These are phyloP conservation scores for Sterrhoptilus dennistouni DNA, from an alignment of 2,113 vertebrate genomes.

Conservation along the genomic window DNA sequence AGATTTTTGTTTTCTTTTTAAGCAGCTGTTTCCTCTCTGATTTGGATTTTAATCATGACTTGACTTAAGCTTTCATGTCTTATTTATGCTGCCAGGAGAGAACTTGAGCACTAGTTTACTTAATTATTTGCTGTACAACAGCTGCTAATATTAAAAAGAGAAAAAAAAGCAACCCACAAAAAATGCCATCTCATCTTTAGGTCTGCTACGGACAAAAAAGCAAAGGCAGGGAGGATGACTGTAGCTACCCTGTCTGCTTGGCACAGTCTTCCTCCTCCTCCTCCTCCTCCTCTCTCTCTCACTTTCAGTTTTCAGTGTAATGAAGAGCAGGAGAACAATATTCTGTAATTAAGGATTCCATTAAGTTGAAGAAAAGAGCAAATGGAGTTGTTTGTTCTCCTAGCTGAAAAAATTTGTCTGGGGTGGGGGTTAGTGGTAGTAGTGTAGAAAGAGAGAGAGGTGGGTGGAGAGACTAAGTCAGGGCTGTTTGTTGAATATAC, in stretches of 20 bases:
- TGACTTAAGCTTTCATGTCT: constrained; percentile 69
- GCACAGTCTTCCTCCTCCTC: constrained; percentile 70
- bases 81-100: constrained; percentile 63
- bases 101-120: constrained; percentile 73
- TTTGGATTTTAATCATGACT: constrained; percentile 69
- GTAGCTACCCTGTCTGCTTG: constrained; percentile 75
- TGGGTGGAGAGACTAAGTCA: constrained; percentile 89
- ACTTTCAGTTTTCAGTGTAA: constrained; percentile 81
- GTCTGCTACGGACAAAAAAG: constrained; percentile 66
- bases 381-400: constrained; percentile 98
- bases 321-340: constrained; percentile 95
- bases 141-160: constrained; percentile 66
- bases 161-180: background rate
- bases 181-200: constrained; percentile 79
- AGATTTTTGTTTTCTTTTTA: background rate
- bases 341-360: constrained; percentile 99
- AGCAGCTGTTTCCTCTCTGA: constrained; percentile 43
- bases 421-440: constrained; percentile 76
- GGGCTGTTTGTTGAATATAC: constrained; percentile 92
- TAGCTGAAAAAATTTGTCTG: constrained; percentile 84
- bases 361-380: constrained; percentile 99
- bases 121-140: constrained; percentile 75
- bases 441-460: constrained; percentile 75
- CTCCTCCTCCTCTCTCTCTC: constrained; percentile 70
- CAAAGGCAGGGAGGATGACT: constrained; percentile 64